Conservation (phyloP, 2,888 invertebrate species). For the Noctua comes region DNA sequence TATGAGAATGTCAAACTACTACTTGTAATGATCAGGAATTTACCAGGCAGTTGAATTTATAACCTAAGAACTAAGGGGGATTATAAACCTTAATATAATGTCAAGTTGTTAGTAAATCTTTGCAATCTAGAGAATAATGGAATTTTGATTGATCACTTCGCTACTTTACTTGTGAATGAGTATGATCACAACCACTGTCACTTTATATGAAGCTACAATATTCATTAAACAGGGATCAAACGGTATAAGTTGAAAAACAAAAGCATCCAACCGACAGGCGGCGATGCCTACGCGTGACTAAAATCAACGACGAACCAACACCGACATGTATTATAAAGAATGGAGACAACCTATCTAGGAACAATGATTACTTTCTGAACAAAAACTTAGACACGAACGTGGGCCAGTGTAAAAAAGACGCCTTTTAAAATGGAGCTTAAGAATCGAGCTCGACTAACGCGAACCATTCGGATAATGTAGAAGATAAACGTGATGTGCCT, state of each 20-base stretch:
- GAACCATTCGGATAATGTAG: slow-evolving; percentile 42
- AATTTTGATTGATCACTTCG: slow-evolving; percentile 28
- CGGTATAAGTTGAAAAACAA: slow-evolving; percentile 68
- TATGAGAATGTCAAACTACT: slow-evolving; percentile 21
- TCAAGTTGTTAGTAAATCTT: slow-evolving; percentile 27
- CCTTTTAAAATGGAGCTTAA: slow-evolving; percentile 44
- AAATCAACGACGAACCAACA: slow-evolving; percentile 77
- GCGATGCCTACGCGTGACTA: slow-evolving; percentile 85
- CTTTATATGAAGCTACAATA: slow-evolving; percentile 32
- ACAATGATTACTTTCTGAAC: slow-evolving; percentile 68
- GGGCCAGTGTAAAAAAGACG: slow-evolving; percentile 51
- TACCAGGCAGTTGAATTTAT: slow-evolving; percentile 10
- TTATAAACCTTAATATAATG: slow-evolving; percentile 17
- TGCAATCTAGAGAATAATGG: slow-evolving; percentile 18
- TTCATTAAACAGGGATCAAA: slow-evolving; percentile 36
- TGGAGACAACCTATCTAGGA: slow-evolving; percentile 70
- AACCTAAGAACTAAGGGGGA: slow-evolving; percentile 12
- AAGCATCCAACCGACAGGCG: slow-evolving; percentile 79
- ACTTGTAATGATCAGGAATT: slow-evolving; percentile 8
- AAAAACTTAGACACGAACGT: slow-evolving; percentile 60
- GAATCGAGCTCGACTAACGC: slow-evolving; percentile 25
- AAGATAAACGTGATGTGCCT: slow-evolving; percentile 52
- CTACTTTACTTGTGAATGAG: slow-evolving; percentile 24
- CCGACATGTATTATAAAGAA: slow-evolving; percentile 76
- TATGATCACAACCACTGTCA: slow-evolving; percentile 50